Conservation (phyloP, 2,888 invertebrate species). For the Protodeltote pygarga region DNA sequence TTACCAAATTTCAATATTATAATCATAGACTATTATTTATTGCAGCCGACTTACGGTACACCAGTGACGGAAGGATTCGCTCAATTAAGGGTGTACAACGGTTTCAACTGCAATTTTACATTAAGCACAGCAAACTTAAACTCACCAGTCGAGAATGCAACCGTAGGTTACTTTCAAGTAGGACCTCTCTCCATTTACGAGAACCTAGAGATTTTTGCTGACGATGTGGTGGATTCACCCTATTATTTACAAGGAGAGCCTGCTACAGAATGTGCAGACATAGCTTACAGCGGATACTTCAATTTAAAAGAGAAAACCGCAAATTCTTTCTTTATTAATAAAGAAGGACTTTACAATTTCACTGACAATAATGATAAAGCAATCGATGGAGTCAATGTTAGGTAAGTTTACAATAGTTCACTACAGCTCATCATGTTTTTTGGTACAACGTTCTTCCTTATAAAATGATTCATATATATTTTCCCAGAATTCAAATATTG, state of each 20-base stretch:
- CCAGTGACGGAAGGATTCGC: slow-evolving; percentile 87
- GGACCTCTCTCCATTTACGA: slow-evolving; percentile 77
- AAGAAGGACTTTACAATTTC: slow-evolving; percentile 63
- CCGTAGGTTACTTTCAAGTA: slow-evolving; percentile 47
- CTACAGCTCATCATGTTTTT: slow-evolving; percentile 68
- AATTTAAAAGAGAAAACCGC: slow-evolving; percentile 68
- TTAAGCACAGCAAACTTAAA: slow-evolving; percentile 56
- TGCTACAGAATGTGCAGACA: slow-evolving; percentile 56
- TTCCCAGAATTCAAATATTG: slow-evolving; percentile 73
- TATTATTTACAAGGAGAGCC: slow-evolving; percentile 70
- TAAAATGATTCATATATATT: slow-evolving; percentile 68
- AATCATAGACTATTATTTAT: slow-evolving; percentile 9
- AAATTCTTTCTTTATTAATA: slow-evolving; percentile 75
- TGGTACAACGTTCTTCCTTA: slow-evolving; percentile 55
- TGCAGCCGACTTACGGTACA: slow-evolving; percentile 87
- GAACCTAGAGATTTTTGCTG: slow-evolving; percentile 68
- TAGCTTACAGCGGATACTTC: slow-evolving; percentile 60
- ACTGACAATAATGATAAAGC: slow-evolving; percentile 79
- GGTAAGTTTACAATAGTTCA: slow-evolving; percentile 56
- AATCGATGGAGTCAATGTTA: slow-evolving; percentile 71
- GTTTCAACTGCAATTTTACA: slow-evolving; percentile 85
- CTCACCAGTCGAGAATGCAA: slow-evolving; percentile 38
- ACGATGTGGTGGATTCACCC: slow-evolving; percentile 58
- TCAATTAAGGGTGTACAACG: slow-evolving; percentile 91
- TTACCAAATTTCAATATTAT: slow-evolving; percentile 4